Evolutionary conservation across 2,113 vertebrate genomes (phyloP).

Genomic region (Austrofundulus limnaeus): DNA sequence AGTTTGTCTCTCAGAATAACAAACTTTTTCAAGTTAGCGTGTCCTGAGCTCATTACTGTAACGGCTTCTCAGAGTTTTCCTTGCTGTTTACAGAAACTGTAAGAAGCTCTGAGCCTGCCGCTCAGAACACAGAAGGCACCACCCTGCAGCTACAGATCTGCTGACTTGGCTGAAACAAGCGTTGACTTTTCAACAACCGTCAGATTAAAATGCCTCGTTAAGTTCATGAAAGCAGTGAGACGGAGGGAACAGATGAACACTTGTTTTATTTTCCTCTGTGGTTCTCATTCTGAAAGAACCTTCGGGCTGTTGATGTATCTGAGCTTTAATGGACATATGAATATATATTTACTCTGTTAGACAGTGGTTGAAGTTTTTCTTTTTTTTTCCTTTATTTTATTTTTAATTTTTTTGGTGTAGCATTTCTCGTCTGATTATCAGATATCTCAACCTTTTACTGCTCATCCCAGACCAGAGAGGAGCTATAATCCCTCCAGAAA

Average conservation of each 20-base stretch:
- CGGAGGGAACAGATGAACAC: too few species aligned
- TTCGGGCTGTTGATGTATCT: constrained; percentile 3
- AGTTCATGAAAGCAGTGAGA: not conserved
- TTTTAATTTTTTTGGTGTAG: too few species aligned
- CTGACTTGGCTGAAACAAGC: not conserved
- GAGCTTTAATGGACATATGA: not conserved
- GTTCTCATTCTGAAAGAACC: too few species aligned
- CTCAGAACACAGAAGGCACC: constrained; percentile 10
- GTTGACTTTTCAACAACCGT: constrained; percentile 8
- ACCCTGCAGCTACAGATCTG: not conserved
- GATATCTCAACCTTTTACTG: too few species aligned
- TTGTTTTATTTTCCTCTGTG: constrained; percentile 19
- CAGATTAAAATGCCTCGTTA: not conserved
- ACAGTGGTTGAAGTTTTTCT: too few species aligned
- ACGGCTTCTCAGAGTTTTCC: constrained; percentile 1
- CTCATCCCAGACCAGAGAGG: too few species aligned
- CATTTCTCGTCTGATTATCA: too few species aligned
- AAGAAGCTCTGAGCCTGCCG: too few species aligned
- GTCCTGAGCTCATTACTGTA: constrained; percentile 23
- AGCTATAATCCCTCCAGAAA: too few species aligned
- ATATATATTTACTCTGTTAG: too few species aligned
- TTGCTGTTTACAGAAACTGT: too few species aligned
- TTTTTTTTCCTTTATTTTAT: too few species aligned
- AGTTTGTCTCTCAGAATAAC: not conserved
- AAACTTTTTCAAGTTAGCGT: not conserved